Base-by-base conservation (phyloP, 2,797 vertebrate genomes). In the Neopelma chrysocephalum region DNA sequence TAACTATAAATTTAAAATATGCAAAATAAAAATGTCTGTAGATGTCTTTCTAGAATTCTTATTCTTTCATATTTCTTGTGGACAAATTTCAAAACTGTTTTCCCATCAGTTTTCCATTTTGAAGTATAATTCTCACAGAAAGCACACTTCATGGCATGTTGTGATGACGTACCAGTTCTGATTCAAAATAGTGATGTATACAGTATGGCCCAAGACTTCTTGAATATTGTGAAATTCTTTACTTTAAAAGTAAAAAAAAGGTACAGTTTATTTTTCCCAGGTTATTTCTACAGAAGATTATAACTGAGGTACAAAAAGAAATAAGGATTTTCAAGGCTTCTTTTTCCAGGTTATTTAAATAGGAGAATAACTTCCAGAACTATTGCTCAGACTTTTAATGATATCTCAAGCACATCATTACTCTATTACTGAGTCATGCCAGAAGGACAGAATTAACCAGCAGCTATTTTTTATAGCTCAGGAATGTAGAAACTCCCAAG, bases 401-500 rank as follows among this genome's bases (percentile, higher is more conserved):
- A 43, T 65, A 57, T 65, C 53, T 62, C 23, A 78, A 57, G 48
- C 23, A 88, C 7, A 54, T 73, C 45, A 70, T 80, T 82, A 71
- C 6, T 90, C 11, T 42, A 9, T 43, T 56, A 85, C 10, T 72
- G 48, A 89, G 58, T 96, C 64, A 40, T 40, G 32, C 6, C 51
- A 90, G 72, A 79, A 94, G 50, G 73, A 75, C 48, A 57, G 25
- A 94, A 88, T 90, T 90, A 94, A 81, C 34, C 15, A 88, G 70
- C 15, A 93, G 22, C 12, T 89, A 69, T 73, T 81, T 86, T 87
- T 95, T 73, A 54, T 47, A 26, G 34, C 38, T 80, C 22, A 62
- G 62, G 12, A 62, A 79, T 65, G 45, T n/a, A 90, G 70, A 81
- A 76, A 51, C 6, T 93, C 51, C 13, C 26, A 91, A 57, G 62